Evolutionary conservation across 2,797 vertebrate genomes (phyloP), one percentile per base, ranked within the genome.

Genomic region (Graptemys geographica): DNA sequence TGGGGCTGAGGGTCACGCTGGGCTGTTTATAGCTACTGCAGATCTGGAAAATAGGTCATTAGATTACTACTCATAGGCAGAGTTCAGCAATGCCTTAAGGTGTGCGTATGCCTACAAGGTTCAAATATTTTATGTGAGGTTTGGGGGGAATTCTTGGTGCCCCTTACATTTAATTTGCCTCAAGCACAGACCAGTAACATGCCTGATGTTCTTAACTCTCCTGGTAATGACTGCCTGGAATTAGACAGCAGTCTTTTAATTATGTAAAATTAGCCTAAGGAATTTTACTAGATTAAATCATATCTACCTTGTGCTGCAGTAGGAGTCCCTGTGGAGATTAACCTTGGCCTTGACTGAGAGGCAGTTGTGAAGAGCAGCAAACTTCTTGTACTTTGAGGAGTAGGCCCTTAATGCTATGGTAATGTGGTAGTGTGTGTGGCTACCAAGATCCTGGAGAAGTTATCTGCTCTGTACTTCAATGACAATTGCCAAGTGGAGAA

Each of bases 81-180:
- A 83, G 72, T 89, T 95, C 59, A 0, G 89, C 91, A 74, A 96
- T 90, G 87, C 90, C 92, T 95, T 95, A 88, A 79, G 82, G 96
- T 94, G 81, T 91, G 74, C 95, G 89, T 94, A 86, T 94, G 95
- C 90, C 85, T 95, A 76, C 84, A 96, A 94, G 97, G 93, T 97
- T 96, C 92, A 96, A 94, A 85, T 94, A 90, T 95, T 96, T 97
- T 81, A 55, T 93, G 90, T 96, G 92, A 92, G 97, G 91, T 93
- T 74, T 41, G 56, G 96, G 94, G 93, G 89, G 93, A 96, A 97
- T 98, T 97, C 96, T 79, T 98, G 79, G 72, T 96, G 92, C 76
- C 95, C 95, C 86, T 97, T 86, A 96, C 97, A 95, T 96, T 97
- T 97, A 97, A 94, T 95, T 96, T 86, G 79, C 80, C 91, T 86